A percentile compares a stretch with the other conserved stretches of the same genome.
These are phyloP conservation scores for Lobophora halterata DNA, from an alignment of 2,888 invertebrate genomes.

Conservation along the genomic window DNA sequence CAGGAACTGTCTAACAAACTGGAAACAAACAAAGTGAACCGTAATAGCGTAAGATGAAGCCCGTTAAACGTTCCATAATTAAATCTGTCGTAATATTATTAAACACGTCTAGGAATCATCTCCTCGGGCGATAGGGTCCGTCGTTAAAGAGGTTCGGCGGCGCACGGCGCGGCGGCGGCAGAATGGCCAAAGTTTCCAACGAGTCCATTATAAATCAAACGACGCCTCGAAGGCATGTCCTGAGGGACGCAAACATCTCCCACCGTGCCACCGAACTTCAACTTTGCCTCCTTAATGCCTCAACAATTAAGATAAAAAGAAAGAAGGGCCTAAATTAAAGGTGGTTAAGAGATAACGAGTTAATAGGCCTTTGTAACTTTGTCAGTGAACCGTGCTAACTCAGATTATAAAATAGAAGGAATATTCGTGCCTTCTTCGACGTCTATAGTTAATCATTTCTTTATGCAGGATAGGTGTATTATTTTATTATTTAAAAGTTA, in stretches of 20 bases:
- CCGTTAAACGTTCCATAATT: constrained; percentile 76
- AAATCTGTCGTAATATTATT: constrained; percentile 80
- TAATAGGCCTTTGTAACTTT: constrained; percentile 70
- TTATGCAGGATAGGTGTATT: too few relatives aligned
- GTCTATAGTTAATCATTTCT: constrained; percentile 3
- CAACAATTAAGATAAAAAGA: constrained; percentile 81
- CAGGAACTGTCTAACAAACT: constrained; percentile 42
- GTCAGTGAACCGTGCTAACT: constrained; percentile 41
- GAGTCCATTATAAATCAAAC: constrained; percentile 81
- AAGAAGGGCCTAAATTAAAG: constrained; percentile 78
- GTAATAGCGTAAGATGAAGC: constrained; percentile 61
- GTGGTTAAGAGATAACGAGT: constrained; percentile 79
- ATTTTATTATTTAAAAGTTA: too few relatives aligned
- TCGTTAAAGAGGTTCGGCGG: constrained; percentile 75
- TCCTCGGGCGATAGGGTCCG: constrained; percentile 76
- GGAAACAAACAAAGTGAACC: constrained; percentile 57
- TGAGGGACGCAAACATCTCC: constrained; percentile 75
- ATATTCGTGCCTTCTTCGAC: constrained; percentile 14
- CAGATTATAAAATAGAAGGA: constrained; percentile 27
- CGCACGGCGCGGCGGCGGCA: constrained; percentile 44
- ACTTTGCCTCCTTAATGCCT: constrained; percentile 77
- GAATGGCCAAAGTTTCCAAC: constrained; percentile 79
- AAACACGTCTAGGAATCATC: constrained; percentile 80
- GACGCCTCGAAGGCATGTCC: constrained; percentile 78
- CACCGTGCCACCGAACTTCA: constrained; percentile 69